These are phyloP conservation scores for Drosophila sulfurigaster DNA, from an alignment of 1,140 invertebrate genomes.

Conservation along the genomic window DNA sequence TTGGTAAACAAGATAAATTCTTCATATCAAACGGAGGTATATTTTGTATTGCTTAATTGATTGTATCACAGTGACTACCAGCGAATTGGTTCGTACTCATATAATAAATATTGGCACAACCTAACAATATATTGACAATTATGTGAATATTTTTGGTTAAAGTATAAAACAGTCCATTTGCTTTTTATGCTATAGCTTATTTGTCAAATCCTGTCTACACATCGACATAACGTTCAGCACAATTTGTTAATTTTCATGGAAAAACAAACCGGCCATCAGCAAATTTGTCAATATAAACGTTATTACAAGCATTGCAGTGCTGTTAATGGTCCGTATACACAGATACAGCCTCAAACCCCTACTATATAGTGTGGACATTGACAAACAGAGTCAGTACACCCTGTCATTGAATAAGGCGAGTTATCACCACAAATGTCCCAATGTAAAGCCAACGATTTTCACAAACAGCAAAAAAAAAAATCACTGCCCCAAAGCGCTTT, in stretches of 20 bases:
- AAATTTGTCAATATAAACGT: constrained; percentile 79
- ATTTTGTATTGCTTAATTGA: too few relatives aligned
- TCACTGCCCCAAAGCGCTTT: constrained; percentile 61
- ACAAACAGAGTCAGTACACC: constrained; percentile 8
- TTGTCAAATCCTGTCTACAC: constrained; percentile 22
- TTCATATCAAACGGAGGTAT: too few relatives aligned
- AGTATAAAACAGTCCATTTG: background rate
- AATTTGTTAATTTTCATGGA: constrained; percentile 68
- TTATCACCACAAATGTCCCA: constrained; percentile 33
- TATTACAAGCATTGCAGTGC: constrained; percentile 69
- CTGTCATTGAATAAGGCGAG: constrained; percentile 30
- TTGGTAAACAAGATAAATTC: too few relatives aligned
- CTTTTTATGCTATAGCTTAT: constrained; percentile 9
- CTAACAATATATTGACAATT: background rate
- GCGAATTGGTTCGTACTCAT: too few relatives aligned
- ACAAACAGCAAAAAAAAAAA: constrained; percentile 35
- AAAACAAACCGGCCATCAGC: constrained; percentile 59
- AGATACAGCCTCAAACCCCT: constrained; percentile 16
- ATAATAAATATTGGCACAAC: background rate
- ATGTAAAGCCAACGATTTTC: constrained; percentile 26
- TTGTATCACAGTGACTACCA: too few relatives aligned
- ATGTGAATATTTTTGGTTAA: background rate
- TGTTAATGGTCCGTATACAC: constrained; percentile 64
- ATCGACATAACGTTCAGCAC: constrained; percentile 18
- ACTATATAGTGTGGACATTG: background rate